Evolutionary conservation across 1,140 invertebrate species (phyloP).

Genomic region (Drosophila ficusphila): DNA sequence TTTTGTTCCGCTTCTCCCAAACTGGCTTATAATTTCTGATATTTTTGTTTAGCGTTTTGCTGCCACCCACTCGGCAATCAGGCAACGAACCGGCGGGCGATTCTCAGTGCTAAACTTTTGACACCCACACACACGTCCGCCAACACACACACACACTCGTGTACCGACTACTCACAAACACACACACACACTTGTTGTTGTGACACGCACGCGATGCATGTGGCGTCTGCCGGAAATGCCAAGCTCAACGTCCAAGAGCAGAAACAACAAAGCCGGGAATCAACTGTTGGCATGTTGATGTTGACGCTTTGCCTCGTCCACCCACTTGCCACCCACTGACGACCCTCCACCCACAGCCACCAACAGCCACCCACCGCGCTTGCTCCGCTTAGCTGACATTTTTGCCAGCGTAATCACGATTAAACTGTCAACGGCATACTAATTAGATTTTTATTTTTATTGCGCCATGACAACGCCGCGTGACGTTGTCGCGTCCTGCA

Average conservation of each 20-base stretch:
- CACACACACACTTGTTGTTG: conserved; percentile 48
- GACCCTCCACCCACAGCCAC: neutral
- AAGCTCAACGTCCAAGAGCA: conserved; percentile 62
- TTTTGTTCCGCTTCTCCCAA: neutral
- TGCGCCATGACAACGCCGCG: conserved; percentile 78
- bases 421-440: conserved; percentile 84
- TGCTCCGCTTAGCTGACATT: conserved; percentile 58
- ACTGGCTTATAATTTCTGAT: conserved; percentile 30
- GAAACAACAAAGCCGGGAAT: conserved; percentile 54
- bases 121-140: conserved; percentile 31
- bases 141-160: conserved; percentile 13
- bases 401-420: conserved; percentile 83
- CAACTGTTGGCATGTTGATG: conserved; percentile 82
- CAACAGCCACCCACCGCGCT: neutral
- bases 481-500: conserved; percentile 63
- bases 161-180: no score
- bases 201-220: conserved; percentile 65
- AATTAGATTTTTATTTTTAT: conserved; percentile 84
- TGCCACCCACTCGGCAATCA: conserved; percentile 2
- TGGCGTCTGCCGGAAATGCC: conserved; percentile 75
- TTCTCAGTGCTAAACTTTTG: conserved; percentile 52
- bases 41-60: conserved; percentile 42
- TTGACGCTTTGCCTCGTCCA: conserved; percentile 30
- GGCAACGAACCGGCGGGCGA: neutral
- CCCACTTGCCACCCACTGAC: neutral